Percentiles rank a stretch among this genome's conserved stretches.
These are phyloP conservation scores for Heliconius hortense DNA, from an alignment of 2,888 invertebrate species.

Conservation along the genomic window DNA sequence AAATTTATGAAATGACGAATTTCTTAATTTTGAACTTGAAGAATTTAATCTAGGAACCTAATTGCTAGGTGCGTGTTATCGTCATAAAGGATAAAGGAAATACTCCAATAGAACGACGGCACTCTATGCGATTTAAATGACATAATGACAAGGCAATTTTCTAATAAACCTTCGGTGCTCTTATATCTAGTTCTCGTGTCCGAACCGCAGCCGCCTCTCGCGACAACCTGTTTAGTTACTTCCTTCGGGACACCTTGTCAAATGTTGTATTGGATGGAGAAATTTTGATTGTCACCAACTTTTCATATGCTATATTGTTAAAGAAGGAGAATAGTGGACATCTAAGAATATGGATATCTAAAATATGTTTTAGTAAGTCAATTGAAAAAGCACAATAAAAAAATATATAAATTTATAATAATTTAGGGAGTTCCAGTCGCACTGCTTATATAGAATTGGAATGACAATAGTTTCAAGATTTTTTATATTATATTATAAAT, in stretches of 20 bases:
- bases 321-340: neutral
- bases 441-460: neutral
- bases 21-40: slow-evolving; percentile 48
- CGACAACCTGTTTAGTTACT: slow-evolving; percentile 75
- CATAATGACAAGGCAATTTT: slow-evolving; percentile 82
- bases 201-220: slow-evolving; percentile 68
- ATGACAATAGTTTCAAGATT: neutral
- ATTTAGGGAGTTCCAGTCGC: neutral
- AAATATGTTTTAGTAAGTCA: neutral
- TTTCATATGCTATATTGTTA: neutral
- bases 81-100: slow-evolving; percentile 81
- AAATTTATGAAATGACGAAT: too few relatives aligned
- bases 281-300: slow-evolving; percentile 1
- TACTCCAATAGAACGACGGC: slow-evolving; percentile 80
- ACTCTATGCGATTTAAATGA: slow-evolving; percentile 83
- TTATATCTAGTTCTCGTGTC: slow-evolving; percentile 69
- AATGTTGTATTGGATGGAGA: slow-evolving; percentile 45
- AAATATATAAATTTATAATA: neutral
- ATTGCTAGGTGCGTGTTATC: slow-evolving; percentile 74
- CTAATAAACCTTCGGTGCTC: slow-evolving; percentile 81
- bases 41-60: slow-evolving; percentile 69
- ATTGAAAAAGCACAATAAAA: neutral
- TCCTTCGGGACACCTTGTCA: slow-evolving; percentile 72
- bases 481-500: neutral
- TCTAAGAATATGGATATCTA: neutral